phyloP scores from a whole-genome alignment of 2,888 invertebrate species.

The Oscheius sp. region DNA sequence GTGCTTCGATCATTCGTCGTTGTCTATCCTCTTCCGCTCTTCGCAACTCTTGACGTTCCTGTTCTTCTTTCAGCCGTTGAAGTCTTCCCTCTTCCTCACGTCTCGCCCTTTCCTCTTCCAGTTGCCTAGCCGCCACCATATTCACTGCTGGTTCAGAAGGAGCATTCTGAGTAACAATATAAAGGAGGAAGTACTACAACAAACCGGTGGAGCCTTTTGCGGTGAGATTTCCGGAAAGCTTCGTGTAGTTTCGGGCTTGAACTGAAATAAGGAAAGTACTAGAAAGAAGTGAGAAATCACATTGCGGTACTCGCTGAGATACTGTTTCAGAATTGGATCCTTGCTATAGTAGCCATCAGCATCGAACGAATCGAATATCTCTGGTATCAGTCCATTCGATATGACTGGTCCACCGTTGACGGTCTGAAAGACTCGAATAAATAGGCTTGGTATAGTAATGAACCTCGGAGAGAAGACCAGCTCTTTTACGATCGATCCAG shows the following conservation, averaged over 20 bases:
- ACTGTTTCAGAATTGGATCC: constrained; percentile 48
- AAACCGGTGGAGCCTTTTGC: no score
- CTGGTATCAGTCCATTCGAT: constrained; percentile 32
- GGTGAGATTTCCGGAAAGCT: no score
- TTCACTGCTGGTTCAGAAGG: no score
- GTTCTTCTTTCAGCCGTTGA: constrained; percentile 7
- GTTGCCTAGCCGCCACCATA: background rate
- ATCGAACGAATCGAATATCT: constrained; percentile 56
- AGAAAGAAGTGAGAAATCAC: background rate
- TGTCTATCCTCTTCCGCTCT: no score
- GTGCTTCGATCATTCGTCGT: no score
- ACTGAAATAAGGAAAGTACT: no score
- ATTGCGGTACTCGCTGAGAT: background rate
- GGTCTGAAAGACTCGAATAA: constrained; percentile 18
- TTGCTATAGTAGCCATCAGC: constrained; percentile 42
- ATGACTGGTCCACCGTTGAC: constrained; percentile 41
- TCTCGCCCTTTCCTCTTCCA: constrained; percentile 30
- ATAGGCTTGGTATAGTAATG: background rate
- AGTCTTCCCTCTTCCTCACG: background rate
- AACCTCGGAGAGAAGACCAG: constrained; percentile 43
- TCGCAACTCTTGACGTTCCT: background rate
- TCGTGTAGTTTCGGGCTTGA: no score
- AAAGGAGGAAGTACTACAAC: no score
- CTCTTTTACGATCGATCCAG: constrained; percentile 48
- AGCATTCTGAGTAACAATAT: no score